Evolutionary conservation across 2,113 vertebrate species (phyloP), one percentile per base, ranked within the genome.

Genomic region (Rhinolophus sinicus): DNA sequence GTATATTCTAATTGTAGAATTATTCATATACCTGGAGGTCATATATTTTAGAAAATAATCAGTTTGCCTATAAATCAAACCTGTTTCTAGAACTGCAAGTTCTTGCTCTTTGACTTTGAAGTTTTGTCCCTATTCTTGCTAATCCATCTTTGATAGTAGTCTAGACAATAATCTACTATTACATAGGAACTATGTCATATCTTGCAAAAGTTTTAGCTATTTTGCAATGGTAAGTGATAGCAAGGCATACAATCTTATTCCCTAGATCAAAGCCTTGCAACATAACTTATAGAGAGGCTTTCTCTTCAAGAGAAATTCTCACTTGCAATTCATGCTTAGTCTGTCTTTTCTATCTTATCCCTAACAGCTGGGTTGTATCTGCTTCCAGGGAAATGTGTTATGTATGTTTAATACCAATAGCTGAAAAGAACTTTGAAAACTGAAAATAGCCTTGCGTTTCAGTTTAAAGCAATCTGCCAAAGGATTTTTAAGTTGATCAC

Each of bases 381-480:
- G 91, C 97, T 98, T 97, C 96, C 94, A 97, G 96, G 95, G 95
- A 97, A 98, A 98, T 97, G 97, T 98, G 97, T 97, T 97, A 97
- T 97, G 95, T 97, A 95, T 97, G 97, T 97, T 98, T 98, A 98
- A 98, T 98, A 98, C 97, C 96, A 98, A 98, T 98, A 98, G 85
- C 86, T 97, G 97, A 95, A 95, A 96, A 96, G 95, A 98, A 97
- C 38, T 52, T 91, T 94, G 96, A 97, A 98, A 98, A 97, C 97
- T 97, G 97, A 98, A 98, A 97, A 97, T 97, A 97, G 95, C 77
- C 82, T 97, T 94, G 58, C 64, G 89, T 95, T 94, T 86, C 96
- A 93, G 95, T 92, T 97, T 97, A 83, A 97, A 97, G 67, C 72
- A 97, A 92, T 93, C 95, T 97, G 95, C 95, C 62, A 95, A 70